Percentiles rank a stretch among this genome's conserved stretches.
Conservation (phyloP, 2,113 vertebrate genomes). For the Vulpes lagopus region DNA sequence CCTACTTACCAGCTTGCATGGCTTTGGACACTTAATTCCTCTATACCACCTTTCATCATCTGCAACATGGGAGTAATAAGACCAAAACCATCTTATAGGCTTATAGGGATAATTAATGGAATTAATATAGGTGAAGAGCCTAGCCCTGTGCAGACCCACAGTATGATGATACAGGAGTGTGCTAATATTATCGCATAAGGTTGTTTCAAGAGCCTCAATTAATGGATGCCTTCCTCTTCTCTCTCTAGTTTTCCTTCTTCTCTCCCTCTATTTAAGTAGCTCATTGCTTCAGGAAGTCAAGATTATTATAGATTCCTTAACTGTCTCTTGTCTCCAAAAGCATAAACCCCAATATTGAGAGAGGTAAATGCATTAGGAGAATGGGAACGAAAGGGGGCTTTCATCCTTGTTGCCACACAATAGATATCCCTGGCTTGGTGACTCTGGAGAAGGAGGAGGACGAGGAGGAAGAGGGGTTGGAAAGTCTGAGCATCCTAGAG, state of each 20-base stretch:
- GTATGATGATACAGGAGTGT: too few relatives aligned
- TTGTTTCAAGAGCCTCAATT: not conserved
- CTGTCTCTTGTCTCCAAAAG: not conserved
- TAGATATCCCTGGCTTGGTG: too few relatives aligned
- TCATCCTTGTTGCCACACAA: not conserved
- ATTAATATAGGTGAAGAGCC: not conserved
- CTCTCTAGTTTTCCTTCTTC: not conserved
- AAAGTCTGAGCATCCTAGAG: not conserved
- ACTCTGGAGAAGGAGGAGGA: not conserved
- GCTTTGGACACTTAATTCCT: not conserved
- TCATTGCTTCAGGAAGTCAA: not conserved
- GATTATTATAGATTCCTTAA: not conserved
- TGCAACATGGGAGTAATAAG: not conserved
- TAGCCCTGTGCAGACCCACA: too few relatives aligned
- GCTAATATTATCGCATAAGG: not conserved
- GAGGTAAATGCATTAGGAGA: not conserved
- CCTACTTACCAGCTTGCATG: not conserved
- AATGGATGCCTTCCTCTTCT: not conserved
- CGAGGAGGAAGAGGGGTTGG: rapidly evolving
- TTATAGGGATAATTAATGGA: not conserved
- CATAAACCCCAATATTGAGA: not conserved
- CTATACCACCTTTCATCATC: not conserved
- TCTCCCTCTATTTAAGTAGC: not conserved
- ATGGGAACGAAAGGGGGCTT: not conserved
- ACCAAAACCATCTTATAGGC: not conserved